phyloP scores from a whole-genome alignment of 2,888 invertebrate species.

The Galerucella calmariensis region DNA sequence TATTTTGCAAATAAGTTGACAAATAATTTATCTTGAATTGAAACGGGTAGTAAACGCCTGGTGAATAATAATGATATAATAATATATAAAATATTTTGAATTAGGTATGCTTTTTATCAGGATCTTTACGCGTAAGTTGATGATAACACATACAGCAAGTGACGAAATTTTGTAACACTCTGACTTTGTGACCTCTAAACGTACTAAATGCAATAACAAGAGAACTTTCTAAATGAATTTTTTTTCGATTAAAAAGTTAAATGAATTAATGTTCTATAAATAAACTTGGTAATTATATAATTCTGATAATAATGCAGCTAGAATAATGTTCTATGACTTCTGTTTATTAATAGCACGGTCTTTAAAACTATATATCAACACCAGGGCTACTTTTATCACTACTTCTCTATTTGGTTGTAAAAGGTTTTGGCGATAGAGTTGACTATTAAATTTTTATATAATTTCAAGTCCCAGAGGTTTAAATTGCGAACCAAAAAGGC shows the following conservation, averaged over 20 bases:
- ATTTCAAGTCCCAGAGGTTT: too few species aligned
- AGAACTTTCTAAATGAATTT: neutral
- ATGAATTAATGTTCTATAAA: too few species aligned
- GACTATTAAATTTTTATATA: too few species aligned
- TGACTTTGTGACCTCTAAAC: conserved; percentile 8
- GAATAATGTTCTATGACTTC: too few species aligned
- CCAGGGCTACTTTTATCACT: too few species aligned
- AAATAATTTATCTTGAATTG: conserved; percentile 4
- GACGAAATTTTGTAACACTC: neutral
- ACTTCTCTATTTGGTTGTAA: too few species aligned
- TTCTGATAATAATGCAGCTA: too few species aligned
- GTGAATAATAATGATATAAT: neutral
- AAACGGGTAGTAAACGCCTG: neutral
- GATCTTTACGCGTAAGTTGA: neutral
- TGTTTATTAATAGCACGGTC: too few species aligned
- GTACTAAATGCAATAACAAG: conserved; percentile 2
- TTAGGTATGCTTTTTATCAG: conserved; percentile 9
- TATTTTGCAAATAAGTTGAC: conserved; percentile 7
- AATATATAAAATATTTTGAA: neutral
- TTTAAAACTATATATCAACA: too few species aligned
- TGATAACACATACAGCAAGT: conserved; percentile 7
- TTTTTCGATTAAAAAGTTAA: neutral
- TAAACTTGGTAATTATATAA: too few species aligned
- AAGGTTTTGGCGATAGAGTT: too few species aligned
- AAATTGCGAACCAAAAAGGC: too few species aligned